phyloP scores from a whole-genome alignment of 92 coral and sea anemone species.

The Epizoanthus stellaris region DNA sequence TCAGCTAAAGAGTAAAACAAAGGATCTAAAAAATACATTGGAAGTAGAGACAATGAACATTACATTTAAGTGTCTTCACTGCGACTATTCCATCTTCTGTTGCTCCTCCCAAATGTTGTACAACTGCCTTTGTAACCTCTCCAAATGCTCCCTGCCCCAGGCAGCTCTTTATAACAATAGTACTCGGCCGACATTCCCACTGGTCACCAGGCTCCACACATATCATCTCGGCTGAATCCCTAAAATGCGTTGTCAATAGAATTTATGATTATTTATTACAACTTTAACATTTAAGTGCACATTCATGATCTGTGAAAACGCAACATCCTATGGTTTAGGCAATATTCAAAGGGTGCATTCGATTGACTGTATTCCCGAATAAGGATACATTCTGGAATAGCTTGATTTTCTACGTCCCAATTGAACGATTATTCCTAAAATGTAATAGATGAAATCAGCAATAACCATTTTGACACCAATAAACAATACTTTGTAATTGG shows the following conservation, averaged over 20 bases:
- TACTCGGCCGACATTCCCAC: constrained; percentile 44
- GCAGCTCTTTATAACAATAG: constrained; percentile 5
- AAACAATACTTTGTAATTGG: too few species aligned
- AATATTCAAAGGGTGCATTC: too few species aligned
- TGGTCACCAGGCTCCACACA: constrained; percentile 4
- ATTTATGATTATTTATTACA: not conserved
- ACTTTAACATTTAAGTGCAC: not conserved
- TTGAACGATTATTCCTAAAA: too few species aligned
- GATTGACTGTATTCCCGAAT: too few species aligned
- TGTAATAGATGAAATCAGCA: too few species aligned
- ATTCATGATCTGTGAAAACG: not conserved
- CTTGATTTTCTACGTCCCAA: too few species aligned
- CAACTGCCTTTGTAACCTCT: constrained; percentile 58
- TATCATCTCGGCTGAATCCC: constrained; percentile 3
- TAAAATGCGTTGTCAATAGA: not conserved
- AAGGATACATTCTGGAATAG: too few species aligned
- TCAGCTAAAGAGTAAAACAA: too few species aligned
- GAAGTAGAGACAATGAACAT: not conserved
- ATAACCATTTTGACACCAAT: too few species aligned
- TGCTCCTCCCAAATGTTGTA: not conserved
- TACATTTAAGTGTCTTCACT: constrained; percentile 55
- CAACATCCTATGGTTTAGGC: too few species aligned
- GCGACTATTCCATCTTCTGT: constrained; percentile 42
- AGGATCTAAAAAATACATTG: too few species aligned
- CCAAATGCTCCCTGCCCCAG: constrained; percentile 61